These are phyloP conservation scores for Corythornis madagascariensis DNA, from an alignment of 2,113 vertebrate species.

Conservation along the genomic window DNA sequence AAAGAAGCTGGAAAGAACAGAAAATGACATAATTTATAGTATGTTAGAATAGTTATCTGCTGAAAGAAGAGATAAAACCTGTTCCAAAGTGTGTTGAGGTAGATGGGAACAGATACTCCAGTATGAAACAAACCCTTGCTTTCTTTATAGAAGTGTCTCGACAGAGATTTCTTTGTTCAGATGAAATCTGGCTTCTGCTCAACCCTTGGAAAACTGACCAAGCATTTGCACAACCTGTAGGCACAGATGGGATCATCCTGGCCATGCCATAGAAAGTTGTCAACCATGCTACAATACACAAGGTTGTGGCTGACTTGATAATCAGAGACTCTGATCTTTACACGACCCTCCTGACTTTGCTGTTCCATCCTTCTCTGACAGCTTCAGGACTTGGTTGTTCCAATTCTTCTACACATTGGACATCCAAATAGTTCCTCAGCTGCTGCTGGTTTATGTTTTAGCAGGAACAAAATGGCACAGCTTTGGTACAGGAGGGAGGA, in stretches of 20 bases:
- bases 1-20: background rate
- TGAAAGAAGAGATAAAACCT: background rate
- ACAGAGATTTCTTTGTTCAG: background rate
- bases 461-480: background rate
- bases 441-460: background rate
- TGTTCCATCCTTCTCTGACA: background rate
- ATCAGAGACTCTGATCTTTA: background rate
- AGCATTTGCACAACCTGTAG: background rate
- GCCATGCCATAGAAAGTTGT: background rate
- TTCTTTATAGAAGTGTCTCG: background rate
- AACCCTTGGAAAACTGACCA: background rate
- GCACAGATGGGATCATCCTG: background rate
- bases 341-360: background rate
- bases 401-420: background rate
- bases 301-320: background rate
- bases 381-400: background rate
- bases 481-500: background rate
- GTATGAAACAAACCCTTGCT: background rate
- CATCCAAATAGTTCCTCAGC: background rate
- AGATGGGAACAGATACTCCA: background rate
- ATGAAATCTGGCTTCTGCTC: background rate
- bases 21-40: background rate
- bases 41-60: background rate
- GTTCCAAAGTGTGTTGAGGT: background rate
- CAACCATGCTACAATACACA: rapidly evolving